Evolutionary conservation across 1,140 invertebrate species (phyloP), one percentile per base, ranked within the genome.

Genomic region (Palaemon carinicauda): DNA sequence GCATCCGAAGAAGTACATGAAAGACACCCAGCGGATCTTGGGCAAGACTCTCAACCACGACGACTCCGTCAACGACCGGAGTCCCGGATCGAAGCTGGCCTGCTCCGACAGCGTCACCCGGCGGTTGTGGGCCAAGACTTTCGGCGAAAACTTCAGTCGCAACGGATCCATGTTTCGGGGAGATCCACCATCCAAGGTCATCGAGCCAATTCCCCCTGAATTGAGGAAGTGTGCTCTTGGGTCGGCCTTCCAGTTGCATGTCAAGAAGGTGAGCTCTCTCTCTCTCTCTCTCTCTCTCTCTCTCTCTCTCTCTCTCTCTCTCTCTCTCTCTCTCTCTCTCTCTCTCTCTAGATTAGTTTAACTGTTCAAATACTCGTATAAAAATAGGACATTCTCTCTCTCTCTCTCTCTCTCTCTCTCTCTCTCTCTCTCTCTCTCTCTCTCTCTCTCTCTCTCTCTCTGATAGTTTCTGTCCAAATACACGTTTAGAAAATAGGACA

Each of bases 61-160:
- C 80, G 89, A 90, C 82, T 88, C 87, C 17, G 88, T 90, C 5
- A 90, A 90, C 80, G 88, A 90, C 73, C 65, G 88, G 56, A 53
- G 79, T 9, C 73, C 80, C 10, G 88, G 88, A 0, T 87, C 84
- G 17, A 89, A 89, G 53, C 78, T 89, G 21, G 50, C 71, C 9
- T 81, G 79, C n/a, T 87, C 85, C 17, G 88, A 89, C 69, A 73
- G 77, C 54, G 83, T 82, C 33, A 89, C 88, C 33, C 75, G 88
- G 21, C 81, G 83, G 27, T 82, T 89, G 51, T 89, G 88, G 88
- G 82, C 80, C 17, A 83, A 87, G 69, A 78, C 88, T 14, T 89
- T 87, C 81, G 87, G 85, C 27, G 88, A 89, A 71, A 84, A 79
- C 77, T 89, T 89, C 81, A 50, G 65, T 21, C 53, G 88, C 14